These are phyloP conservation scores for Anser cygnoides DNA, from an alignment of 2,113 vertebrate species.

Conservation along the genomic window DNA sequence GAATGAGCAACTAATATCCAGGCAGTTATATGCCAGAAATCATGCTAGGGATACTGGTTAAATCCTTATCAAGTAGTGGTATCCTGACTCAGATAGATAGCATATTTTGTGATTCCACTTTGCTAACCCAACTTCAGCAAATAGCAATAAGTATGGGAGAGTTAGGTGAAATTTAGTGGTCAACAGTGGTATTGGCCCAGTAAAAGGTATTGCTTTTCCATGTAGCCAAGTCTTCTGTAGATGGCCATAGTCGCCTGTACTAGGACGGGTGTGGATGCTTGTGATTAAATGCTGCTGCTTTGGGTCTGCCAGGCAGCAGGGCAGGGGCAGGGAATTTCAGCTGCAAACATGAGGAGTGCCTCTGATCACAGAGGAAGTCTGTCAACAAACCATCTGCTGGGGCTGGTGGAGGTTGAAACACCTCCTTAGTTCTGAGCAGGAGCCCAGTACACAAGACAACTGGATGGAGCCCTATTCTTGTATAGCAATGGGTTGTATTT, in stretches of 20 bases:
- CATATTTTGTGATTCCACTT: neutral
- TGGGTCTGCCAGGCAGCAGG: neutral
- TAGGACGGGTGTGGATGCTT: accelerated
- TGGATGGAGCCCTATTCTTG: neutral
- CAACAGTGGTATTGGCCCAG: neutral
- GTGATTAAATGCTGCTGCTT: neutral
- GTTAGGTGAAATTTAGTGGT: neutral
- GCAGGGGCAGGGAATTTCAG: neutral
- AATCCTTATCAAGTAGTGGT: accelerated
- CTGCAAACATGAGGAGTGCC: neutral
- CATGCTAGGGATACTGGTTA: neutral
- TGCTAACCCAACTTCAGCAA: neutral
- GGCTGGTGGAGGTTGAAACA: neutral
- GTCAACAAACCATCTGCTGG: accelerated
- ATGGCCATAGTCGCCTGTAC: neutral
- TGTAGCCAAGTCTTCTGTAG: neutral
- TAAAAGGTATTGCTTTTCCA: neutral
- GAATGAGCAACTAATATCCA: neutral
- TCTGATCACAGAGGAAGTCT: neutral
- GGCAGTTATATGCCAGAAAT: neutral
- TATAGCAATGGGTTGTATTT: neutral
- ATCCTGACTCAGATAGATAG: neutral
- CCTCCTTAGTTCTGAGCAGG: neutral
- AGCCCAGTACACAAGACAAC: neutral
- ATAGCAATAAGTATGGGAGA: neutral